These are phyloP conservation scores for Serrognathus titanus DNA, from an alignment of 2,888 invertebrate genomes.

Conservation along the genomic window DNA sequence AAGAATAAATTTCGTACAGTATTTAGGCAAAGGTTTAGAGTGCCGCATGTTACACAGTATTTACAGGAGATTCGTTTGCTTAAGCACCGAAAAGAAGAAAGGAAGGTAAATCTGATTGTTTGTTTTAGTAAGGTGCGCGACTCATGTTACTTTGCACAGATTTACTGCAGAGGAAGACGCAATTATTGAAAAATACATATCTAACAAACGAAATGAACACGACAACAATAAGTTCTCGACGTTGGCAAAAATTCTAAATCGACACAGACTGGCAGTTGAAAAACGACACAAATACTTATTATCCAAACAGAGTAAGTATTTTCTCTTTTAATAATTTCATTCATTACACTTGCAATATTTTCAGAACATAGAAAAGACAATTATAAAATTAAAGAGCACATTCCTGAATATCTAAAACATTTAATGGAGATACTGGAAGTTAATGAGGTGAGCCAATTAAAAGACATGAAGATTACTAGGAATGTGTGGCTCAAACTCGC, in stretches of 20 bases:
- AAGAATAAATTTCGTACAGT: constrained; percentile 8
- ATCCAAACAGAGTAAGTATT: neutral
- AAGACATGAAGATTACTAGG: constrained; percentile 1
- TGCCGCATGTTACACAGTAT: constrained; percentile 8
- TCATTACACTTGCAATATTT: no score
- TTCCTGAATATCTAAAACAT: neutral
- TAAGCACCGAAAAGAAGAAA: constrained; percentile 5
- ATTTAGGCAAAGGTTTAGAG: constrained; percentile 13
- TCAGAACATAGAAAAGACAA: no score
- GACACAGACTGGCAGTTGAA: constrained; percentile 7
- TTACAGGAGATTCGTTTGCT: constrained; percentile 9
- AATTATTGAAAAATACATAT: constrained; percentile 7
- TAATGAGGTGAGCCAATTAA: constrained; percentile 1
- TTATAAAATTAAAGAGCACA: no score
- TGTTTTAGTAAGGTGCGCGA: neutral
- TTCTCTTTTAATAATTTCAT: neutral
- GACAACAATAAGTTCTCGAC: constrained; percentile 2
- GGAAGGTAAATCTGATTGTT: constrained; percentile 5
- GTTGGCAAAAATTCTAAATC: constrained; percentile 8
- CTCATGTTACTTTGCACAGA: neutral
- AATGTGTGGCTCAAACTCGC: constrained; percentile 4
- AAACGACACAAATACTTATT: constrained; percentile 3
- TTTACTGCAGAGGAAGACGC: constrained; percentile 13
- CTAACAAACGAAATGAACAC: neutral
- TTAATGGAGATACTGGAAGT: constrained; percentile 2